Evolutionary conservation across 2,797 vertebrate genomes (phyloP), one percentile per base, ranked within the genome.

Genomic region (Arrhamphus sclerolepis): DNA sequence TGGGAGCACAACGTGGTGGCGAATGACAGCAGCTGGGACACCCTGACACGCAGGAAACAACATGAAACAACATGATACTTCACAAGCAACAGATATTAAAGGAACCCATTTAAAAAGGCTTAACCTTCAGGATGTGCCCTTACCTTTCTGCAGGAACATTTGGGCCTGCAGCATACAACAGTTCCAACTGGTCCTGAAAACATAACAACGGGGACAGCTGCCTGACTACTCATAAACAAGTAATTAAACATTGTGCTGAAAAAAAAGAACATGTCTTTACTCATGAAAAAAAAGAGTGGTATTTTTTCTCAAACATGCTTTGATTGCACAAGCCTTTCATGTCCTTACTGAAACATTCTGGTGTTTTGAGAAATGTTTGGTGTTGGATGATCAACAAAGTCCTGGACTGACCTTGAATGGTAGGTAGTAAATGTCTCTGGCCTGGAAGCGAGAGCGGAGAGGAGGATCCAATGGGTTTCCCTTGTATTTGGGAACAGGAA

Each of bases 401-500:
- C 2, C 14, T 46, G 62, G 19, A 39, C 73, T 59, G 75, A 98
- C 98, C 95, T 95, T 97, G 78, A 99, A 99, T 14, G 97, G 96
- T 1, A 98, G 88, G 85, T 96, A 94, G 88, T 95, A 95, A 89
- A 99, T 78, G 78, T 99, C 96, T 89, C 97, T 93, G 64, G 98
- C 97, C 87, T 98, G 98, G 88, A 99, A 99, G 44, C 98, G 94
- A 18, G 98, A 99, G 19, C 98, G 96, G 19, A 99, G 94, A 0
- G 98, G 97, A 0, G 98, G 98, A 66, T 99, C 98, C 83, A 99
- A 78, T 1, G 96, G 94, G 76, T 98, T 99, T 49, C 98, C 98
- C 64, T 94, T 91, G 68, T 98, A 99, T 62, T 93, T 94, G 17
- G 98, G 97, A 44, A 99, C 96, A 2, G 98, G 98, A 56, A 99